These are phyloP conservation scores for Drosophila jambulina DNA, from an alignment of 1,140 invertebrate genomes.

Conservation along the genomic window DNA sequence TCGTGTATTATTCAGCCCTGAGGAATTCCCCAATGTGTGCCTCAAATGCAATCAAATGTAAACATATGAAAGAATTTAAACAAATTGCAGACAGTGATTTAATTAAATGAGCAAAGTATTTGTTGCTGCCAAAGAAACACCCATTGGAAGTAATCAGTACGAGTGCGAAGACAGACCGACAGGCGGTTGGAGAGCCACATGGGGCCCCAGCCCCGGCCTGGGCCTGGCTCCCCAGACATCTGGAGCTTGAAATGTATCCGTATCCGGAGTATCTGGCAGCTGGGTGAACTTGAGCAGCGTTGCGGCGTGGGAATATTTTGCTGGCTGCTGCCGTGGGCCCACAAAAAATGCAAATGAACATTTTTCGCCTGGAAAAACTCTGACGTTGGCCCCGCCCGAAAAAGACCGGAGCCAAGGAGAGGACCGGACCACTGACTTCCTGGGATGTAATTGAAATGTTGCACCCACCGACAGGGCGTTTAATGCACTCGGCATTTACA, in stretches of 20 bases:
- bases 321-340: constrained; percentile 21
- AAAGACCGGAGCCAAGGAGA: constrained; percentile 11
- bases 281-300: constrained; percentile 60
- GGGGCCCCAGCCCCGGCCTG: constrained; percentile 13
- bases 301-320: constrained; percentile 68
- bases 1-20: constrained; percentile 15
- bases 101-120: constrained; percentile 62
- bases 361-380: constrained; percentile 40
- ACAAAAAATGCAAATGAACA: constrained; percentile 38
- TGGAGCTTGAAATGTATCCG: constrained; percentile 45
- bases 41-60: constrained; percentile 37
- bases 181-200: constrained; percentile 30
- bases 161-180: constrained; percentile 18
- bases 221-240: constrained; percentile 19
- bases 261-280: constrained; percentile 44
- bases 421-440: constrained; percentile 24
- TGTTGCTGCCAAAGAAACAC: constrained; percentile 14
- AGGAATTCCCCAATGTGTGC: constrained; percentile 25
- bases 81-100: constrained; percentile 36
- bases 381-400: constrained; percentile 27
- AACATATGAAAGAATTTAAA: constrained; percentile 26
- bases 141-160: constrained; percentile 16
- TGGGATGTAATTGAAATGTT: constrained; percentile 70
- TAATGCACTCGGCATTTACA: constrained; percentile 43
- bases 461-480: constrained; percentile 42